A percentile compares a stretch with the other conserved stretches of the same genome.
phyloP scores from a whole-genome alignment of 2,888 invertebrate genomes.

The Perdita meconis region DNA sequence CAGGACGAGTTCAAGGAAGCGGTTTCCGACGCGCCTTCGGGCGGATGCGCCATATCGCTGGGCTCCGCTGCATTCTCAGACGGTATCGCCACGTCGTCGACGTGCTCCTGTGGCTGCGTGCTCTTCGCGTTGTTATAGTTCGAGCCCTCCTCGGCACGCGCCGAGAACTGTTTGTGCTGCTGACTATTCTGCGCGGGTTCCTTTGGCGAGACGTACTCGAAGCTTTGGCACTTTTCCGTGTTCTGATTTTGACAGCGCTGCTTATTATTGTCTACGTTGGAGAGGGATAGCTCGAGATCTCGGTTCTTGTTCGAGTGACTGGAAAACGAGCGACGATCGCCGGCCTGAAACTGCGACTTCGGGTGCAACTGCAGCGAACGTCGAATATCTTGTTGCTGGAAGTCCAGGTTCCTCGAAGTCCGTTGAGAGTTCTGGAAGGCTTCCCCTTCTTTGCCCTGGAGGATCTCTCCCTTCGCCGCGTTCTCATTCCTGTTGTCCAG shows the following conservation, averaged over 20 bases:
- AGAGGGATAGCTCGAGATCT: slow-evolving; percentile 37
- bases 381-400: slow-evolving; percentile 58
- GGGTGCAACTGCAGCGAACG: slow-evolving; percentile 59
- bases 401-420: slow-evolving; percentile 41
- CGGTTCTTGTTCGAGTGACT: slow-evolving; percentile 51
- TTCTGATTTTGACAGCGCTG: slow-evolving; percentile 57
- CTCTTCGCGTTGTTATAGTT: slow-evolving; percentile 69
- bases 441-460: slow-evolving; percentile 64
- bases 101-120: slow-evolving; percentile 67
- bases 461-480: slow-evolving; percentile 42
- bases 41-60: slow-evolving; percentile 79
- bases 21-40: slow-evolving; percentile 79
- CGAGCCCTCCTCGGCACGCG: slow-evolving; percentile 67
- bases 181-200: slow-evolving; percentile 64
- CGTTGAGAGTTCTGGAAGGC: slow-evolving; percentile 65
- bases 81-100: slow-evolving; percentile 77
- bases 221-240: slow-evolving; percentile 70
- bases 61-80: slow-evolving; percentile 82
- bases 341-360: slow-evolving; percentile 55
- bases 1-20: slow-evolving; percentile 76
- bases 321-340: slow-evolving; percentile 67
- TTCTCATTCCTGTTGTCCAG: slow-evolving; percentile 72
- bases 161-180: slow-evolving; percentile 72
- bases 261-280: slow-evolving; percentile 55
- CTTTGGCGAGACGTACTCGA: slow-evolving; percentile 72